A percentile compares a stretch with the other conserved stretches of the same genome.
Evolutionary conservation across 2,797 vertebrate species (phyloP).

Genomic region (Catharus ustulatus): DNA sequence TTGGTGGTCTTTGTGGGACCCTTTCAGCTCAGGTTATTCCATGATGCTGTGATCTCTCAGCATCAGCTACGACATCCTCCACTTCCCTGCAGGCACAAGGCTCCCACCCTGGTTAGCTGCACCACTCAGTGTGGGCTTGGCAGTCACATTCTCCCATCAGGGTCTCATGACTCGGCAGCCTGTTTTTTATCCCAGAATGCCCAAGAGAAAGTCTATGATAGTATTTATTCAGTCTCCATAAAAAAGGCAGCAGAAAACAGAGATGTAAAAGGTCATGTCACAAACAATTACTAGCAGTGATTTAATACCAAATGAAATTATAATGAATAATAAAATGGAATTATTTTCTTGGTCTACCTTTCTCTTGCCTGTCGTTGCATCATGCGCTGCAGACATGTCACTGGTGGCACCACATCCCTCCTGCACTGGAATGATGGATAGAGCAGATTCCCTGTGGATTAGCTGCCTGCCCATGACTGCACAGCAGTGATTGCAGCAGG

Average conservation of each 20-base stretch:
- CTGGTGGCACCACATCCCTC: background rate
- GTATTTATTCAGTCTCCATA: background rate
- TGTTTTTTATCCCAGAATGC: background rate
- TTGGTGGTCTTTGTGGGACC: background rate
- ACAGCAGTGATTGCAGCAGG: background rate
- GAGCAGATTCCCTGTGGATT: background rate
- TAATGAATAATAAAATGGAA: background rate
- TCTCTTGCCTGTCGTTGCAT: background rate
- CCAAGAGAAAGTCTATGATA: background rate
- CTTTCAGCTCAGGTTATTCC: background rate
- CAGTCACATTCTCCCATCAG: background rate
- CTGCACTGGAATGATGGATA: background rate
- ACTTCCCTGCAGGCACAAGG: accelerated
- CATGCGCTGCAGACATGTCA: accelerated
- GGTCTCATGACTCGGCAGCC: background rate
- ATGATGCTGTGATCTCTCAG: background rate
- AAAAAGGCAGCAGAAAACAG: background rate
- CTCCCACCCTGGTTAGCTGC: accelerated
- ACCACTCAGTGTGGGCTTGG: accelerated
- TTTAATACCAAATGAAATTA: slow-evolving; percentile 8
- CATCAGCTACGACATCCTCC: background rate
- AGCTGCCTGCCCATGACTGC: background rate
- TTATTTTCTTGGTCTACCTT: slow-evolving; percentile 6
- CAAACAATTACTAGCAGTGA: background rate
- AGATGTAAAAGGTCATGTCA: background rate